Conservation (phyloP, 2,888 invertebrate species). For the Stenoptilia bipunctidactyla region DNA sequence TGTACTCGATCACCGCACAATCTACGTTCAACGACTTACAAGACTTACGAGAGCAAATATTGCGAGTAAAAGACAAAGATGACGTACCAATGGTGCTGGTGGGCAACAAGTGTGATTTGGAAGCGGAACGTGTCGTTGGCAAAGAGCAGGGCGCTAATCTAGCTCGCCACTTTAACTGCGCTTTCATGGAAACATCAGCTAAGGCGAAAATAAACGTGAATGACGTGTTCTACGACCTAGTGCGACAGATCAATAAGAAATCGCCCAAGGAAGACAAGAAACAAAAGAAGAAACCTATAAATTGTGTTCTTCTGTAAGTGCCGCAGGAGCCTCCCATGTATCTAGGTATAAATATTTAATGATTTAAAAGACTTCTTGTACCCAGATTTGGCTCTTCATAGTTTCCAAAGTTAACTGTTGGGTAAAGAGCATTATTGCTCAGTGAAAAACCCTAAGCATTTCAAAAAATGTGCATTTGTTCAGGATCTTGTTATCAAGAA, state of each 20-base stretch:
- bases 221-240: conserved; percentile 99
- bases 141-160: conserved; percentile 98
- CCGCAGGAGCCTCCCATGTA: conserved; percentile 40
- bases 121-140: conserved; percentile 99
- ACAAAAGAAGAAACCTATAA: conserved; percentile 17
- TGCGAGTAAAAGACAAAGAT: conserved; percentile 97
- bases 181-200: conserved; percentile 99
- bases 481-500: conserved; percentile 36
- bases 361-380: conserved; percentile 69
- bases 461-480: conserved; percentile 58
- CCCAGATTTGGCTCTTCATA: conserved; percentile 64
- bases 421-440: conserved; percentile 47
- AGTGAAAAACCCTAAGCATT: conserved; percentile 48
- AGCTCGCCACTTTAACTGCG: conserved; percentile 97
- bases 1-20: conserved; percentile 99
- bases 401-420: conserved; percentile 59
- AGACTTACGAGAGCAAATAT: conserved; percentile 98
- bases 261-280: conserved; percentile 89
- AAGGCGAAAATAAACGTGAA: conserved; percentile 99
- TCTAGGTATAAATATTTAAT: conserved; percentile 68
- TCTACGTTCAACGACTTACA: conserved; percentile 99
- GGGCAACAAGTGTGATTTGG: conserved; percentile 99
- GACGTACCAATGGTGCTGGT: conserved; percentile 99
- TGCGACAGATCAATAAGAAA: conserved; percentile 99
- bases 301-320: conserved; percentile 39